These are phyloP conservation scores for Cephus pygmeus DNA, from an alignment of 2,888 invertebrate species.

Conservation along the genomic window DNA sequence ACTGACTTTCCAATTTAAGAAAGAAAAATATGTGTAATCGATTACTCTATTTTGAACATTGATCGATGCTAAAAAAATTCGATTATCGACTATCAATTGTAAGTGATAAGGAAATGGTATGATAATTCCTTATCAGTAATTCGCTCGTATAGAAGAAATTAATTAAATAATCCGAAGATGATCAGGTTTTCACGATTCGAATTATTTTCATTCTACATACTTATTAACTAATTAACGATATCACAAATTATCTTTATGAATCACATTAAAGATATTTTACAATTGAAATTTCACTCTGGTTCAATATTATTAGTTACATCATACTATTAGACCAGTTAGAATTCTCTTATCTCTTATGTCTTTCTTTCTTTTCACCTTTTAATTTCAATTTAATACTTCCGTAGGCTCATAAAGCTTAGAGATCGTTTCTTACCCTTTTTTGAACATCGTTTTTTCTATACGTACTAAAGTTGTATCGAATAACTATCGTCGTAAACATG, in stretches of 20 bases:
- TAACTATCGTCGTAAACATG: background rate
- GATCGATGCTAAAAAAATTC: background rate
- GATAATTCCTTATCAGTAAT: background rate
- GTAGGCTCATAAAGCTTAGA: background rate
- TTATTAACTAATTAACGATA: background rate
- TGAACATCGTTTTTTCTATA: background rate
- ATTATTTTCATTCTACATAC: background rate
- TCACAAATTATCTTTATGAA: background rate
- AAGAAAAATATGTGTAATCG: background rate
- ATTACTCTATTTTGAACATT: background rate
- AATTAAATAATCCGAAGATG: background rate
- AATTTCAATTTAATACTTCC: background rate
- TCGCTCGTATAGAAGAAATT: background rate
- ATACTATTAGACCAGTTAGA: no score
- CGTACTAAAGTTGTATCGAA: background rate
- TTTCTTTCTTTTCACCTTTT: background rate
- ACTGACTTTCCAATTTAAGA: background rate
- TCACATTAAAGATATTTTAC: background rate
- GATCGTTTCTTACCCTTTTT: background rate
- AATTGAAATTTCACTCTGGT: background rate
- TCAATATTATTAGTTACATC: background rate
- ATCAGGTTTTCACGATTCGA: background rate
- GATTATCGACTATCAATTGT: background rate
- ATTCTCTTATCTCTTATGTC: background rate
- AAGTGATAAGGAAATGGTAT: background rate